Evolutionary conservation across 2,113 vertebrate genomes (phyloP).

Genomic region (Ceyx cyanopectus): DNA sequence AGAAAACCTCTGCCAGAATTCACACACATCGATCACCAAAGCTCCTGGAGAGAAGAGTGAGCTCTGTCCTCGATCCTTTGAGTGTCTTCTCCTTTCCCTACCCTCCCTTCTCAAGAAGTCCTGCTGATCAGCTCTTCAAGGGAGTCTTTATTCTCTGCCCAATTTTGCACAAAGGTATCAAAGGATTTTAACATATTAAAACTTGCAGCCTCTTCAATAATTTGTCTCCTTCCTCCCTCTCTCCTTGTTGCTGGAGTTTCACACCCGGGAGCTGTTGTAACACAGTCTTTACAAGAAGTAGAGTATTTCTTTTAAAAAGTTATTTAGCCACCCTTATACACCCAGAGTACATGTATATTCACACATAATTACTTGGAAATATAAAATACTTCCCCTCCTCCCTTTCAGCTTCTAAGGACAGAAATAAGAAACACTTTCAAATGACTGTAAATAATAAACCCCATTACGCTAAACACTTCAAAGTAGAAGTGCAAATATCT

Average conservation of each 20-base stretch:
- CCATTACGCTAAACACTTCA: not conserved
- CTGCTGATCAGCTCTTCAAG: not conserved
- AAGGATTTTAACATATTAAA: conserved; percentile 39
- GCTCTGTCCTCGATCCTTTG: not conserved
- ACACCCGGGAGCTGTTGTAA: conserved; percentile 2
- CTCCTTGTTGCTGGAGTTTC: not conserved
- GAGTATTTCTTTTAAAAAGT: not conserved
- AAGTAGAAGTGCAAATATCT: conserved; percentile 36
- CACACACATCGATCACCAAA: not conserved
- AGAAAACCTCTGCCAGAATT: not conserved
- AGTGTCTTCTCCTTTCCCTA: not conserved
- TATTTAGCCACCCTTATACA: not conserved
- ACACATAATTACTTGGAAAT: not conserved
- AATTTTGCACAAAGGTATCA: conserved; percentile 33
- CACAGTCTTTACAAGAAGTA: not conserved
- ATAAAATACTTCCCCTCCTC: not conserved
- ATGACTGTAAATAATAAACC: conserved; percentile 61
- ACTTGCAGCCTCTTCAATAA: conserved; percentile 24
- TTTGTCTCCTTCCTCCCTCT: not conserved
- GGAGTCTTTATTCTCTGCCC: conserved; percentile 10
- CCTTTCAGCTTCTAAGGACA: conserved; percentile 23
- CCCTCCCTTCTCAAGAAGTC: not conserved
- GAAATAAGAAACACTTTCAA: conserved; percentile 46
- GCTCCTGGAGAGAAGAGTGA: not conserved
- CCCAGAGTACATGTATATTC: not conserved